Base-by-base conservation (phyloP, 1,140 invertebrate species). In the Aphis gossypii region DNA sequence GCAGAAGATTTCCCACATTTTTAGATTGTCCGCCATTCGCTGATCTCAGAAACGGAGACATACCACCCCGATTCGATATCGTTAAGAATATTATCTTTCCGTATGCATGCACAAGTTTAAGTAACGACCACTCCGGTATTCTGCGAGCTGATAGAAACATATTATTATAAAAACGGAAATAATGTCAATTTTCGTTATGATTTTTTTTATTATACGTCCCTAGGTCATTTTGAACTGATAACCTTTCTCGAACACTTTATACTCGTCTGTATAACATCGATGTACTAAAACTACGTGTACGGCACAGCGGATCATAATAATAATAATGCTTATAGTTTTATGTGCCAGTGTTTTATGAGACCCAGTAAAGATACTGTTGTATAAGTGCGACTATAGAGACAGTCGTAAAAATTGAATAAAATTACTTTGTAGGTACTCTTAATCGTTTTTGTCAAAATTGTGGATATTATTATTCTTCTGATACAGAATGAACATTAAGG, bases 171-270 rank as follows among this genome's bases (percentile, higher is more conserved):
- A 89, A 89, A 44, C 3, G 21, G 21, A 14, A 84, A 87, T 87
- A 48, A 44, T 46, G 30, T 25, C 44, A 20, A 48, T 87, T 87
- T 48, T 30, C 18, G 44, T 87, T 87, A 46, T 87, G 38, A 23
- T 89, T 51, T 51, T 51, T 54, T 35, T 89, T 89, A 89, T 89
- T 89, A 38, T 38, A 89, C n/a, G 30, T 9, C n/a, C 46, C 5
- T 14, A 41, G 86, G 18, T 46, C 44, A 51, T 89, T 89, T 48
- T 18, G n/a, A 38, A 38, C 86, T 54, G 48, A 89, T 89, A 35
- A 89, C 87, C n/a, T 89, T 89, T 38, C n/a, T 35, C n/a, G n/a
- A 38, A 89, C 51, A 89, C 35, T 89, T 38, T 89, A 89, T 35
- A 51, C 20, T 35, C 44, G 30, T 68, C 60, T 68, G 30, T 87